These are phyloP conservation scores for Hypanus sabinus DNA, from an alignment of 2,113 vertebrate genomes.

Conservation along the genomic window DNA sequence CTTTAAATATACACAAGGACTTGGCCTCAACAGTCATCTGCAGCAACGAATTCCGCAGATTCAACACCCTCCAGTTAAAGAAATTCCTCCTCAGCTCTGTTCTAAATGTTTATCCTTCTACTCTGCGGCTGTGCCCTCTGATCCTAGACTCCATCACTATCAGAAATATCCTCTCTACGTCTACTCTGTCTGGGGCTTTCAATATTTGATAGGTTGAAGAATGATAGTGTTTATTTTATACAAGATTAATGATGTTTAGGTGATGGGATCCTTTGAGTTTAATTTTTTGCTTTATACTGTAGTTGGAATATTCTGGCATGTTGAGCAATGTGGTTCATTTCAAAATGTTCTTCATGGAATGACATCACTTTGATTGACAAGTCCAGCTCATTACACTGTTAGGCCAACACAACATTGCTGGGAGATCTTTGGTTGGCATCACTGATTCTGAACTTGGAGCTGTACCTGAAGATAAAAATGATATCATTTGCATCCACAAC, in stretches of 20 bases:
- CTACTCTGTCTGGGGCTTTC: no score
- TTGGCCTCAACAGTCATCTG: no score
- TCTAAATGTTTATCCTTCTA: no score
- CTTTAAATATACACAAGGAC: no score
- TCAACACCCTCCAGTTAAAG: no score
- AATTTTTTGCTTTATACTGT: neutral
- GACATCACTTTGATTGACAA: neutral
- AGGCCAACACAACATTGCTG: neutral
- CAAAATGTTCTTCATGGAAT: neutral
- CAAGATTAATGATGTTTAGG: neutral
- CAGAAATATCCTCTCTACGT: no score
- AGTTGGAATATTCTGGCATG: neutral
- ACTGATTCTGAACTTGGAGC: neutral
- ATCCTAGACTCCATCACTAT: no score
- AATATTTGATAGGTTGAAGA: no score
- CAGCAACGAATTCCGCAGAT: no score
- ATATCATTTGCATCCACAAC: neutral
- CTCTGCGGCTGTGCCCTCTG: no score
- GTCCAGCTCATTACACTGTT: neutral
- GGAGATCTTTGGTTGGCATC: neutral
- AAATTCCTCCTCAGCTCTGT: no score
- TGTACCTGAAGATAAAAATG: neutral
- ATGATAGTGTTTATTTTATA: neutral
- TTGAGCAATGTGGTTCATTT: neutral
- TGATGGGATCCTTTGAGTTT: neutral